phyloP scores from a whole-genome alignment of 2,113 vertebrate genomes.

The Calyptomena viridis region DNA sequence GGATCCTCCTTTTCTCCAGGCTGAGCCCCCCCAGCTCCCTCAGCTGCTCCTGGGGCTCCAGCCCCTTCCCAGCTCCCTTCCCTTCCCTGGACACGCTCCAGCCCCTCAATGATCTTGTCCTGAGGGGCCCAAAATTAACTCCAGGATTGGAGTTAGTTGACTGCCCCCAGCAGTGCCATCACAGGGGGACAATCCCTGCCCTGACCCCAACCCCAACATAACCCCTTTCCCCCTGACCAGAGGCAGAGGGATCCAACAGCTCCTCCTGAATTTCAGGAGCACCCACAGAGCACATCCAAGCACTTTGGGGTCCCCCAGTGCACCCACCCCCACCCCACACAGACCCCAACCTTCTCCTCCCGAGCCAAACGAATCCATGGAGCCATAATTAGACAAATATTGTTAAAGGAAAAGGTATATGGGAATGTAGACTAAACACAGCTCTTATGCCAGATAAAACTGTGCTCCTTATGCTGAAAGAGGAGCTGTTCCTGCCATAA shows the following conservation, averaged over 20 bases:
- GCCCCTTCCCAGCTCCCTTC: neutral
- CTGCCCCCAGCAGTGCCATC: neutral
- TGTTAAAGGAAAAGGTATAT: constrained; percentile 20
- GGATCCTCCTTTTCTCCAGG: too few species aligned
- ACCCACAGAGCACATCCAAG: neutral
- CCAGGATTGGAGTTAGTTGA: fast-evolving
- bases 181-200: neutral
- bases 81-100: neutral
- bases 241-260: neutral
- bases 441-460: constrained; percentile 40
- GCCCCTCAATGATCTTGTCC: fast-evolving
- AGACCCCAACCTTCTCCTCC: neutral
- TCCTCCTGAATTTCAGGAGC: neutral
- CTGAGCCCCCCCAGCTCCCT: neutral
- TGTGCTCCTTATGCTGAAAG: neutral
- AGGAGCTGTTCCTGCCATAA: constrained; percentile 24
- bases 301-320: neutral
- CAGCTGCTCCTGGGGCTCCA: too few species aligned
- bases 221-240: neutral
- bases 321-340: neutral
- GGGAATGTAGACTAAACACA: constrained; percentile 38
- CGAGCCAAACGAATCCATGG: fast-evolving
- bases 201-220: neutral
- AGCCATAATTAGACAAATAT: neutral
- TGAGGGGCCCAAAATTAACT: neutral